A percentile compares a stretch with the other conserved stretches of the same genome.
These are phyloP conservation scores for Disparrhopalites patrizii DNA, from an alignment of 2,888 invertebrate genomes.

Conservation along the genomic window DNA sequence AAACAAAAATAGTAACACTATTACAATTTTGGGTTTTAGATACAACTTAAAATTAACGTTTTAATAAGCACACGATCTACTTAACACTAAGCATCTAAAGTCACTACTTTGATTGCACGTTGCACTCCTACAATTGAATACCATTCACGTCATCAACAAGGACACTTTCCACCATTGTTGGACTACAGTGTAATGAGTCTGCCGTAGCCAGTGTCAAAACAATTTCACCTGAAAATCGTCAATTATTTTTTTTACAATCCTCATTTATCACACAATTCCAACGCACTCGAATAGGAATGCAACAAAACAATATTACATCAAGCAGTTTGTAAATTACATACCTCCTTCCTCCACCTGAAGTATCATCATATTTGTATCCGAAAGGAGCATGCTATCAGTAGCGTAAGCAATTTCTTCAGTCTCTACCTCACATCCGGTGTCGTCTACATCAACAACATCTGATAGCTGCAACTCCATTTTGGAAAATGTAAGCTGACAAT, in stretches of 20 bases:
- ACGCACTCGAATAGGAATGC: not conserved
- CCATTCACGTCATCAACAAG: constrained; percentile 16
- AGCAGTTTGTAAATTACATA: not conserved
- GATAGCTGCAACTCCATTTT: not conserved
- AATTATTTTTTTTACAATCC: not conserved
- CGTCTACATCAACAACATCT: not conserved
- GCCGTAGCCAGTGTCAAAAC: constrained; percentile 21
- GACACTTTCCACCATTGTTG: constrained; percentile 11
- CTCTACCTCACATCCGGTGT: constrained; percentile 9
- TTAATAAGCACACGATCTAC: too few species aligned
- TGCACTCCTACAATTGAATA: constrained; percentile 12
- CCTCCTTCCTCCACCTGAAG: constrained; percentile 29
- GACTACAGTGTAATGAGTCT: constrained; percentile 10
- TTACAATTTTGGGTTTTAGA: too few species aligned
- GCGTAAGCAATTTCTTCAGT: constrained; percentile 17
- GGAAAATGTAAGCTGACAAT: not conserved
- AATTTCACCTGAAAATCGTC: constrained; percentile 24
- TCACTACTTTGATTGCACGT: too few species aligned
- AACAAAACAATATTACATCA: not conserved
- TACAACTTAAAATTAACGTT: too few species aligned
- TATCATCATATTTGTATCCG: constrained; percentile 29
- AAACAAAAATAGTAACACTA: too few species aligned
- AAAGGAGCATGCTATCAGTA: constrained; percentile 5
- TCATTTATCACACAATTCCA: not conserved
- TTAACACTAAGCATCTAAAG: constrained; percentile 1